phyloP scores from a whole-genome alignment of 53 echinoderm and acorn worm species.

The Luidia sarsii region DNA sequence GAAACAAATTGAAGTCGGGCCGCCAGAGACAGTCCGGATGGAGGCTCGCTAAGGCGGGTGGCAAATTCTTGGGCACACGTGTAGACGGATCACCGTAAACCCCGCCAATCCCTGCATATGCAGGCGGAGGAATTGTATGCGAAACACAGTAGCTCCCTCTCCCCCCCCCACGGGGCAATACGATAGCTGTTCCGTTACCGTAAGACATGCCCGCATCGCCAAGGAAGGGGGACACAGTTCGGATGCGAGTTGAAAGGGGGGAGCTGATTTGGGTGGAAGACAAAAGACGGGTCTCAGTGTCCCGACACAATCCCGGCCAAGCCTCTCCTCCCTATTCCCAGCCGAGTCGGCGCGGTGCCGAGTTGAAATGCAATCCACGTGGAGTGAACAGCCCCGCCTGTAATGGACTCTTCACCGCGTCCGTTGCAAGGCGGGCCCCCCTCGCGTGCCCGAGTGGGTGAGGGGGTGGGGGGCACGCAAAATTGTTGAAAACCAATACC shows the following conservation, averaged over 20 bases:
- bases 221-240: background rate
- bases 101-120: slow-evolving; percentile 27
- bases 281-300: too few species aligned
- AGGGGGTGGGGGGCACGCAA: background rate
- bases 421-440: background rate
- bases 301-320: too few species aligned
- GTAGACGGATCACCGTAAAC: slow-evolving; percentile 35
- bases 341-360: too few species aligned
- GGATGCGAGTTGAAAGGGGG: too few species aligned
- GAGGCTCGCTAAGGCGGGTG: background rate
- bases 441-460: background rate
- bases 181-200: slow-evolving; percentile 18
- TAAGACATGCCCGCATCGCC: background rate
- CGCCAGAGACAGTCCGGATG: slow-evolving; percentile 15
- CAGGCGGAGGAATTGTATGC: slow-evolving; percentile 7
- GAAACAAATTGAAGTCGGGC: slow-evolving; percentile 26
- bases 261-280: too few species aligned
- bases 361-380: slow-evolving; percentile 39
- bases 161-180: slow-evolving; percentile 12
- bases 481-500: slow-evolving; percentile 42
- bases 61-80: slow-evolving; percentile 23
- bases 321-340: too few species aligned
- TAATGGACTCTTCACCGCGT: slow-evolving; percentile 1
- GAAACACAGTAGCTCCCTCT: slow-evolving; percentile 12
- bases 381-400: background rate